Percentiles rank a stretch among this genome's conserved stretches.
These are phyloP conservation scores for Orchesella cincta DNA, from an alignment of 1,140 invertebrate genomes.

Conservation along the genomic window DNA sequence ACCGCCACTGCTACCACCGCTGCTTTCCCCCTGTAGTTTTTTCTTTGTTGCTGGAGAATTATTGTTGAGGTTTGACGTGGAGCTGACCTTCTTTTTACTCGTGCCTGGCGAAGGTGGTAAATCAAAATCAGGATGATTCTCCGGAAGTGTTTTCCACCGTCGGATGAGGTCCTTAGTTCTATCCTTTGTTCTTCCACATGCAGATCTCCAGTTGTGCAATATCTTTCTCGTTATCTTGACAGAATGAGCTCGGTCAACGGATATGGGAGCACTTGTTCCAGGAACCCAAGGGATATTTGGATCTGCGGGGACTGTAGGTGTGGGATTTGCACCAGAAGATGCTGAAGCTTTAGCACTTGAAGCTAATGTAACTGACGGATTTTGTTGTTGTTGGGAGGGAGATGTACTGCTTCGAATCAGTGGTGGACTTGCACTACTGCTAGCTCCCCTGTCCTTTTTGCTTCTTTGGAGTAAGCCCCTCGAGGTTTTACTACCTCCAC, in stretches of 20 bases:
- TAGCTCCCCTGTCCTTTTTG: background rate
- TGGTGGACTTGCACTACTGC: constrained; percentile 1
- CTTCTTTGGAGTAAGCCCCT: background rate
- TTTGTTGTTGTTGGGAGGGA: background rate
- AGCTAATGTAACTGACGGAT: background rate
- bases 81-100: constrained; percentile 9
- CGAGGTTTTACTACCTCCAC: background rate
- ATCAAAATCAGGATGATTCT: constrained; percentile 46
- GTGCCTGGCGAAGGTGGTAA: background rate
- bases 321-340: constrained; percentile 14
- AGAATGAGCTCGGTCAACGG: constrained; percentile 45
- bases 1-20: background rate
- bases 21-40: background rate
- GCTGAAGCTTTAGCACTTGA: background rate
- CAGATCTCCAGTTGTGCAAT: constrained; percentile 50
- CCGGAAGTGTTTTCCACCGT: constrained; percentile 50
- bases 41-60: background rate
- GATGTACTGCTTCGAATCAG: background rate
- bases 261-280: constrained; percentile 9
- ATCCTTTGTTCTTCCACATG: constrained; percentile 50
- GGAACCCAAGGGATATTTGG: constrained; percentile 17
- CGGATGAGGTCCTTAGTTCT: constrained; percentile 49
- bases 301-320: background rate
- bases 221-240: constrained; percentile 43
- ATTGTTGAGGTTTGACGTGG: constrained; percentile 14